phyloP scores from a whole-genome alignment of 1,140 invertebrate genomes.

The Drosophila kurseongensis region DNA sequence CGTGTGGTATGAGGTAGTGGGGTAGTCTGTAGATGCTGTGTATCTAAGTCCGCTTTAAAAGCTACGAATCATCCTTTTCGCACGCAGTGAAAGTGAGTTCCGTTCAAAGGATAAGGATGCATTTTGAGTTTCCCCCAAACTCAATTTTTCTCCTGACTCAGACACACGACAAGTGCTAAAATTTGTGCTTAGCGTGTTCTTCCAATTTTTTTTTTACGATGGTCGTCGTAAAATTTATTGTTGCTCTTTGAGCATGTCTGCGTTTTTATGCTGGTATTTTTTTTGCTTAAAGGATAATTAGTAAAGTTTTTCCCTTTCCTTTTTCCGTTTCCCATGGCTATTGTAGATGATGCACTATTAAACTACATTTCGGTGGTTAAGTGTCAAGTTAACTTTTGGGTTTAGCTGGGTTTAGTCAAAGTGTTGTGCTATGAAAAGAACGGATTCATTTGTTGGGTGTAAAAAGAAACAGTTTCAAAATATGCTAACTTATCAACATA shows the following conservation, averaged over 20 bases:
- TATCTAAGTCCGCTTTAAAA: slow-evolving; percentile 43
- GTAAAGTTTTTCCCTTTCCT: slow-evolving; percentile 24
- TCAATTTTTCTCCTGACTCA: slow-evolving; percentile 17
- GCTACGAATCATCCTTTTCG: slow-evolving; percentile 51
- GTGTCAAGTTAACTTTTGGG: slow-evolving; percentile 41
- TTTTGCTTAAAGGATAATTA: slow-evolving; percentile 70
- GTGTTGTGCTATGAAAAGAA: background rate
- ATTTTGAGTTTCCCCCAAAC: slow-evolving; percentile 18
- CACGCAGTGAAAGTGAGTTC: slow-evolving; percentile 37
- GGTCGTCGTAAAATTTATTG: slow-evolving; percentile 61
- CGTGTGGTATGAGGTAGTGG: slow-evolving; percentile 9
- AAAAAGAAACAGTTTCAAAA: background rate
- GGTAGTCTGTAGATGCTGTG: slow-evolving; percentile 2
- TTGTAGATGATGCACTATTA: slow-evolving; percentile 35
- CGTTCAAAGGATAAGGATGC: slow-evolving; percentile 41
- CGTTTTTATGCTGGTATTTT: slow-evolving; percentile 50
- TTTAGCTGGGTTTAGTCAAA: slow-evolving; percentile 3
- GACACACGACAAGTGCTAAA: slow-evolving; percentile 39
- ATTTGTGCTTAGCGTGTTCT: slow-evolving; percentile 44
- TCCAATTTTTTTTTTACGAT: slow-evolving; percentile 31
- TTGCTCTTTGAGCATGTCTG: slow-evolving; percentile 26
- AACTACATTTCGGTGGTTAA: slow-evolving; percentile 30
- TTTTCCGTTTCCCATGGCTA: slow-evolving; percentile 6
- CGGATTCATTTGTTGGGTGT: background rate
- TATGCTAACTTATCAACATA: background rate